These are phyloP conservation scores for Shinisaurus crocodilurus DNA, from an alignment of 2,113 vertebrate genomes.

Conservation along the genomic window DNA sequence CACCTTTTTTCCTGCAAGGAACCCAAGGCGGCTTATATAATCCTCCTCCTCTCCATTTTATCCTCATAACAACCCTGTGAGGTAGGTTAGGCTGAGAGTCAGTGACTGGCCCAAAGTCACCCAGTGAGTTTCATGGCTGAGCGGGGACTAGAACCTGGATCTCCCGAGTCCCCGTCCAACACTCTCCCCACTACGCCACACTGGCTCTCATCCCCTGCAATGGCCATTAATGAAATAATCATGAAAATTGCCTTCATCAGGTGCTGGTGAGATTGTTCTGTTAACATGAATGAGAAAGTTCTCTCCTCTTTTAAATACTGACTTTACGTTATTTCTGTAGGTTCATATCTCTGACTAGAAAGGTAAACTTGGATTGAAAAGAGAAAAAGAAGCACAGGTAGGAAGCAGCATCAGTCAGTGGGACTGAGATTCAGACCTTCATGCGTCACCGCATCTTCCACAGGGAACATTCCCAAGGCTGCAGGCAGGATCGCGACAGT, in stretches of 20 bases:
- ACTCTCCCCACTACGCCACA: no score
- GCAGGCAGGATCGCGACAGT: background rate
- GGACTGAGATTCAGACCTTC: background rate
- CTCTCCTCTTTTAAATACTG: background rate
- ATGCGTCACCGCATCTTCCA: background rate
- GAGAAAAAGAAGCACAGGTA: background rate
- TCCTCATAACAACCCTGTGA: no score
- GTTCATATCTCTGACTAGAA: background rate
- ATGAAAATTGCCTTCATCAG: background rate
- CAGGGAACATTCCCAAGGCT: background rate
- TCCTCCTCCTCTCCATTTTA: no score
- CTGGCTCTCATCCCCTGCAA: slow-evolving; percentile 1
- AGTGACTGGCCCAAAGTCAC: no score
- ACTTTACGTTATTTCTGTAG: slow-evolving; percentile 7
- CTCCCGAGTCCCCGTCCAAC: no score
- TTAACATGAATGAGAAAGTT: slow-evolving; percentile 26
- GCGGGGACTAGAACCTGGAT: no score
- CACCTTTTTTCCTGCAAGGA: no score
- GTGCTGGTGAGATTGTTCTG: slow-evolving; percentile 18
- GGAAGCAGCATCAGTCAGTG: background rate
- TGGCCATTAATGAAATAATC: background rate
- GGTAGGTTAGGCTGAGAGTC: no score
- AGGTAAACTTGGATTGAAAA: background rate
- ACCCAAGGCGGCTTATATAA: no score
- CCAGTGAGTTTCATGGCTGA: no score